Evolutionary conservation across 2,797 vertebrate species (phyloP).

Genomic region (Ataeniobius toweri): DNA sequence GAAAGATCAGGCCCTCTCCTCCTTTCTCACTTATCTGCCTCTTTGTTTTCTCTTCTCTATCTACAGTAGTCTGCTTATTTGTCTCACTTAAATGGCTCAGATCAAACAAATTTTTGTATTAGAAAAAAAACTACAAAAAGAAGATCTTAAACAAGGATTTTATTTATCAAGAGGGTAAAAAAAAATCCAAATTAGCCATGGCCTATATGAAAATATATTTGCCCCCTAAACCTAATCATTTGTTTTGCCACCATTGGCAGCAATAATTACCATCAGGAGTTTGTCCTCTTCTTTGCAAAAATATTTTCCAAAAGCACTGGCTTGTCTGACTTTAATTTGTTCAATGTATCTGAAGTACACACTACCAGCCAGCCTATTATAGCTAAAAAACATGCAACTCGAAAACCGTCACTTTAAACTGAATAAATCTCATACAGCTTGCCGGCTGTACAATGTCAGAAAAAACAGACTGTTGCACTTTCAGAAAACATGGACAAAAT

Average conservation of each 20-base stretch:
- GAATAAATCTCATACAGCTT: conserved; percentile 43
- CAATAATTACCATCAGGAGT: neutral
- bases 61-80: neutral
- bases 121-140: neutral
- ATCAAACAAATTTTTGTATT: neutral
- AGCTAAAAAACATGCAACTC: conserved; percentile 32
- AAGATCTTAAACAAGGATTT: neutral
- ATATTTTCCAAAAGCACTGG: neutral
- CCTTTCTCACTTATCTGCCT: conserved; percentile 27
- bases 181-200: neutral
- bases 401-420: conserved; percentile 27
- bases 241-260: neutral
- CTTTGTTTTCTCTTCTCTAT: conserved; percentile 31
- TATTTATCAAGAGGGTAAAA: neutral
- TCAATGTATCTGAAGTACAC: conserved; percentile 18
- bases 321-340: neutral
- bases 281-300: neutral
- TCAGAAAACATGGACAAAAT: conserved; percentile 48
- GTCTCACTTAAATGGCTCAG: neutral
- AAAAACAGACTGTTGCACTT: conserved; percentile 15
- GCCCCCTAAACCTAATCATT: neutral
- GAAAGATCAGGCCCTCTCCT: conserved; percentile 6
- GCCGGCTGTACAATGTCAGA: conserved; percentile 42
- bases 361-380: conserved; percentile 12
- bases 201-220: neutral